phyloP scores from a whole-genome alignment of 2,113 vertebrate genomes.

The Pluvianellus socialis region DNA sequence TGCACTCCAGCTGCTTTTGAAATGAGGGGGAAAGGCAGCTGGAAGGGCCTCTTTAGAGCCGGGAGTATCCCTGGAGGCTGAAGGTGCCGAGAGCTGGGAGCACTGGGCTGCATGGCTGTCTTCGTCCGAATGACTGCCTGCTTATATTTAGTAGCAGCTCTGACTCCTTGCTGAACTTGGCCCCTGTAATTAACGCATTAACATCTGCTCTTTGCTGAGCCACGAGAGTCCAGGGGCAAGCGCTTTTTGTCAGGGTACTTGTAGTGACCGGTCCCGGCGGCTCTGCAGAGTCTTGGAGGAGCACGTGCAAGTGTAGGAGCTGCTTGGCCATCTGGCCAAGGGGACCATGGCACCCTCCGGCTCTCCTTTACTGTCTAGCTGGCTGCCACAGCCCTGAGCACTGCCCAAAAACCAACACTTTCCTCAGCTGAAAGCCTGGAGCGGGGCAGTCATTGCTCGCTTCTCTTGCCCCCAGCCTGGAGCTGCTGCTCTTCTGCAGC shows the following conservation, averaged over 20 bases:
- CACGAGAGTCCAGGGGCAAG: background rate
- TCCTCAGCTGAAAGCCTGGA: background rate
- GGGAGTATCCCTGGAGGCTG: background rate
- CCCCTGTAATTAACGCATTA: background rate
- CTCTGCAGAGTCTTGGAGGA: background rate
- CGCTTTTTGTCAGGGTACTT: fast-evolving
- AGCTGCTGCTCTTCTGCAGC: background rate
- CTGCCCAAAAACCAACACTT: background rate
- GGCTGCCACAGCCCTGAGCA: fast-evolving
- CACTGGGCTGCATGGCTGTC: fast-evolving
- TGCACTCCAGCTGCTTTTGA: background rate
- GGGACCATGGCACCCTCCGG: background rate
- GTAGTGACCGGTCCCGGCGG: fast-evolving
- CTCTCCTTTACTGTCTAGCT: background rate
- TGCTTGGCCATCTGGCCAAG: background rate
- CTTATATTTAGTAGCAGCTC: background rate
- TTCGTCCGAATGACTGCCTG: background rate
- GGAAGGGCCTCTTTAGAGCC: background rate
- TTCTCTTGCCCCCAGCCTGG: background rate
- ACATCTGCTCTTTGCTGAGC: background rate
- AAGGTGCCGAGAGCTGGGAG: background rate
- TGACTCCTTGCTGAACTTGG: background rate
- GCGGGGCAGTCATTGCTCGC: fast-evolving
- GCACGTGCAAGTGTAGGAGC: background rate
- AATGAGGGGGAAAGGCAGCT: background rate